Conservation (phyloP, 2,113 vertebrate genomes). For the Emydura subglobosa region DNA sequence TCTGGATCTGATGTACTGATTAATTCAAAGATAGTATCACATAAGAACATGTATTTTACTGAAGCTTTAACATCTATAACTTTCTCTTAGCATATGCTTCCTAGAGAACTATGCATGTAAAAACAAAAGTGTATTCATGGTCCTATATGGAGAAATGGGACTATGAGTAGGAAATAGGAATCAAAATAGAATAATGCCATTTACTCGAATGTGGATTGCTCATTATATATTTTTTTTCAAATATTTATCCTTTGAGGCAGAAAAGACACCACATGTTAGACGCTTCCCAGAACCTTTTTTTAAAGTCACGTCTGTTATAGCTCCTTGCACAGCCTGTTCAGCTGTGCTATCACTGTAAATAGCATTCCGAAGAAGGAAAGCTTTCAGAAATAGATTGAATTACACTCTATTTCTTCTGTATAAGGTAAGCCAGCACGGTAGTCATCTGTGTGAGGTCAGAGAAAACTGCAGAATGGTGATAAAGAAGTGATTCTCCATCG, state of each 20-base stretch:
- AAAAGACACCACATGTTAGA: not conserved
- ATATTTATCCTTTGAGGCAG: not conserved
- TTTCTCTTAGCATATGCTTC: not conserved
- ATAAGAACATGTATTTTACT: accelerated
- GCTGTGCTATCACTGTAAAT: not conserved
- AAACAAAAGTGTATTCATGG: not conserved
- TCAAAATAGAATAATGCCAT: not conserved
- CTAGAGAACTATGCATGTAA: not conserved
- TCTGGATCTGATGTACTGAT: not conserved
- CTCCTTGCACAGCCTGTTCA: not conserved
- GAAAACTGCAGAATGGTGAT: not conserved
- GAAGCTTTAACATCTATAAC: not conserved
- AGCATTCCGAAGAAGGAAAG: not conserved
- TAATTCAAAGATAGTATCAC: not conserved
- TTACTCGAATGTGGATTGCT: not conserved
- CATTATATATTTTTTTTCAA: not conserved
- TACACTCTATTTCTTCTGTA: not conserved
- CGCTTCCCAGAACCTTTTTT: not conserved
- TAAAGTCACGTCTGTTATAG: not conserved
- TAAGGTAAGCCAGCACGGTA: not conserved
- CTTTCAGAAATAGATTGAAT: not conserved
- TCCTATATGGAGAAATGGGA: not conserved
- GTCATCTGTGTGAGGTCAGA: not conserved
- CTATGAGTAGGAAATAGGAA: not conserved
- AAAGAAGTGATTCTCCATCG: not conserved